These are phyloP conservation scores for Oxycera nigricornis DNA, from an alignment of 2,888 invertebrate species.

Conservation along the genomic window DNA sequence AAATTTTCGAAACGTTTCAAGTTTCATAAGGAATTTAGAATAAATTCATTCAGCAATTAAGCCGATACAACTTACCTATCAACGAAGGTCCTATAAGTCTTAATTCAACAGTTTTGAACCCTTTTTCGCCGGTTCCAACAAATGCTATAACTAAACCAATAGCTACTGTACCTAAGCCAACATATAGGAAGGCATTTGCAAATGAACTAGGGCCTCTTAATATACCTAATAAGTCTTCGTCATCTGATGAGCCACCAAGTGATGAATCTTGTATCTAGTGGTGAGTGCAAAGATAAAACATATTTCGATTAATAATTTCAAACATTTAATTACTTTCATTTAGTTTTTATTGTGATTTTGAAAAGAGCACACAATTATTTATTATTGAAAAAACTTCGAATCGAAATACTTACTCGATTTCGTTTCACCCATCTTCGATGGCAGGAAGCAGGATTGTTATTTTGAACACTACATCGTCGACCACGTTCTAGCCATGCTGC, in stretches of 20 bases:
- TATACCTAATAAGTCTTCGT: slow-evolving; percentile 73
- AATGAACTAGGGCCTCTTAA: slow-evolving; percentile 78
- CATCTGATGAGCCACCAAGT: slow-evolving; percentile 78
- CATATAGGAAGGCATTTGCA: slow-evolving; percentile 83
- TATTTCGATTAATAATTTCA: no score
- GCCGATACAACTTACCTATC: slow-evolving; percentile 61
- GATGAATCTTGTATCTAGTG: slow-evolving; percentile 84
- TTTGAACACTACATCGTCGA: slow-evolving; percentile 72
- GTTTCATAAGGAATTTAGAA: not conserved
- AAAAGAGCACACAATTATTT: no score
- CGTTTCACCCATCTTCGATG: slow-evolving; percentile 84
- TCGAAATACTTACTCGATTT: slow-evolving; percentile 80
- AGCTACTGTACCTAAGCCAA: slow-evolving; percentile 82
- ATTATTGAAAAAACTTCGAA: no score
- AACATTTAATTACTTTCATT: no score
- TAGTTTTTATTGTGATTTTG: no score
- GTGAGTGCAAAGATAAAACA: no score
- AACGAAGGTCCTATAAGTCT: slow-evolving; percentile 86
- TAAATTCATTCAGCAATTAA: not conserved
- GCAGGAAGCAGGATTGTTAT: slow-evolving; percentile 67
- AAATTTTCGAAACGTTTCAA: not conserved
- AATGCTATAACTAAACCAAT: slow-evolving; percentile 87
- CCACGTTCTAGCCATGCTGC: slow-evolving; percentile 82
- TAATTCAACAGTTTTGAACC: slow-evolving; percentile 84
- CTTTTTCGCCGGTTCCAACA: slow-evolving; percentile 89